Evolutionary conservation across 1,140 invertebrate genomes (phyloP).

Genomic region (Temnothorax longispinosus): DNA sequence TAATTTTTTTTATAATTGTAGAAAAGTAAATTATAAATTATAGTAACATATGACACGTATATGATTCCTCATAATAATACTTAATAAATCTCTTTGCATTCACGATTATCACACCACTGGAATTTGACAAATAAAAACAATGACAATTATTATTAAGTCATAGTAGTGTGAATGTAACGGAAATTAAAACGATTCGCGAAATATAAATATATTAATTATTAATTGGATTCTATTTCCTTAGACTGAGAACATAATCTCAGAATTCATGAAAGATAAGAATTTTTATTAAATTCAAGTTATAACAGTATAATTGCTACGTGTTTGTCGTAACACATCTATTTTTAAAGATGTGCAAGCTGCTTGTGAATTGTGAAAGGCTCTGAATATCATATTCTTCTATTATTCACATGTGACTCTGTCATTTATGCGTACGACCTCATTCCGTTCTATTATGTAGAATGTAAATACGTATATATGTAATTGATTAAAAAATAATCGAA

Average conservation of each 20-base stretch:
- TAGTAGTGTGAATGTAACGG: no score
- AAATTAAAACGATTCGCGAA: background rate
- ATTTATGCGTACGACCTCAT: background rate
- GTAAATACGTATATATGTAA: background rate
- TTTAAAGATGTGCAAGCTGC: background rate
- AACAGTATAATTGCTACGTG: background rate
- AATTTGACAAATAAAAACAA: no score
- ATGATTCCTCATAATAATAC: no score
- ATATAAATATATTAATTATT: background rate
- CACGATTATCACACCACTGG: no score
- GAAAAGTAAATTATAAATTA: background rate
- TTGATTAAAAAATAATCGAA: background rate
- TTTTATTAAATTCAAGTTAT: background rate
- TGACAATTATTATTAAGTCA: no score
- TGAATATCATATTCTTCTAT: background rate
- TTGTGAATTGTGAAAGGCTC: background rate
- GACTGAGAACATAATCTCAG: background rate
- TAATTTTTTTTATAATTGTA: background rate
- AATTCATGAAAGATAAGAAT: background rate
- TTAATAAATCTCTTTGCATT: no score
- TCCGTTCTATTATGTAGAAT: background rate
- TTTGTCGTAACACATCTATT: background rate
- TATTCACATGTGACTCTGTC: background rate
- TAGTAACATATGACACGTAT: background rate
- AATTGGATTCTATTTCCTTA: background rate